Evolutionary conservation across 2,797 vertebrate genomes (phyloP).

Genomic region (Prionace glauca): DNA sequence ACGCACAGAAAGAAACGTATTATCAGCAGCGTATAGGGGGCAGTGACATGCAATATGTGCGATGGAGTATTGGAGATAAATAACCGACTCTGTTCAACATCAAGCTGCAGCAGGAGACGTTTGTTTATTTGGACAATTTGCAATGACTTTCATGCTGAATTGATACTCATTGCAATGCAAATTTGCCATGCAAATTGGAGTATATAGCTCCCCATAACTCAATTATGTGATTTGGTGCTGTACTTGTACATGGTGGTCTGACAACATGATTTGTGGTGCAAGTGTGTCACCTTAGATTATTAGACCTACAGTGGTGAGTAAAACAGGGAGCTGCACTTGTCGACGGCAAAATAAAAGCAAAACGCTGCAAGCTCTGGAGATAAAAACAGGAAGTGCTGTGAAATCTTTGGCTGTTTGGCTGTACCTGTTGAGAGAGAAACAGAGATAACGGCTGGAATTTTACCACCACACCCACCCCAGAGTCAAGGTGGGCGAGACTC

Average conservation of each 20-base stretch:
- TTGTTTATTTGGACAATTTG: neutral
- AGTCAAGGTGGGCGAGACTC: too few relatives aligned
- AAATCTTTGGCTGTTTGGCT: too few relatives aligned
- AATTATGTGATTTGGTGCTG: neutral
- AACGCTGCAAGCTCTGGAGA: too few relatives aligned
- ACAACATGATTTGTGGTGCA: neutral
- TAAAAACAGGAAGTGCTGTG: too few relatives aligned
- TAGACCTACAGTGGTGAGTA: neutral
- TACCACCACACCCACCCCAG: too few relatives aligned
- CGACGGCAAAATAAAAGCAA: neutral
- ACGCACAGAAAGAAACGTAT: neutral
- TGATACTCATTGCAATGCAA: slow-evolving; percentile 23
- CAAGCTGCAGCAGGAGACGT: neutral
- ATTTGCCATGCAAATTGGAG: neutral
- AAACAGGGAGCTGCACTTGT: neutral
- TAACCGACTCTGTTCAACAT: neutral
- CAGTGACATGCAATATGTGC: neutral
- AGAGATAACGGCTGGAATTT: too few relatives aligned
- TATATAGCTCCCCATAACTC: neutral
- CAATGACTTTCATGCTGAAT: neutral
- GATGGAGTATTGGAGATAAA: neutral
- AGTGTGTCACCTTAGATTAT: neutral
- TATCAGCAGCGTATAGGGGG: neutral
- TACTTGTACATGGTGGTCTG: neutral
- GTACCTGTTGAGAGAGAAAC: too few relatives aligned